Percentiles rank a stretch among this genome's conserved stretches.
Evolutionary conservation across 2,113 vertebrate species (phyloP).

Genomic region (Rhinopithecus roxellana): DNA sequence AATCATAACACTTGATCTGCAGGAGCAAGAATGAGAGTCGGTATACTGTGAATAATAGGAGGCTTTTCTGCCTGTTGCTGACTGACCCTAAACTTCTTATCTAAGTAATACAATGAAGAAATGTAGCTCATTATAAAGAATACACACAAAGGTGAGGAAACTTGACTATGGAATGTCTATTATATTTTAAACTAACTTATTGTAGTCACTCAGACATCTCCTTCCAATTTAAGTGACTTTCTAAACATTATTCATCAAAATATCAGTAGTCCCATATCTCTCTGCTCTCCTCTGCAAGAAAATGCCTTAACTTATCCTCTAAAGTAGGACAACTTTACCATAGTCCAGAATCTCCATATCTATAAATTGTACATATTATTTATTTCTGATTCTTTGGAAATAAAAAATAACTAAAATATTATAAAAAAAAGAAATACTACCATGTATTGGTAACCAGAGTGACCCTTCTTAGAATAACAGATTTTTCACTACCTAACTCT

Average conservation of each 20-base stretch:
- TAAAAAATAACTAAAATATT: background rate
- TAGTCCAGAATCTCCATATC: background rate
- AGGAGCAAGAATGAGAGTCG: constrained; percentile 16
- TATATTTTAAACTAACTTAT: background rate
- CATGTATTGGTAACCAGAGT: background rate
- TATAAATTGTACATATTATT: background rate
- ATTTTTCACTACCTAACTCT: background rate
- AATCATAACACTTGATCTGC: constrained; percentile 8
- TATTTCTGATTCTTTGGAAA: background rate
- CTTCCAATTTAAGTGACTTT: background rate
- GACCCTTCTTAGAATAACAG: background rate
- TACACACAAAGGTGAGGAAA: background rate
- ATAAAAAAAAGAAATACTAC: background rate
- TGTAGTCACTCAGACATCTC: background rate
- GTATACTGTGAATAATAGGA: constrained; percentile 51
- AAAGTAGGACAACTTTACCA: background rate
- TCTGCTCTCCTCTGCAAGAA: background rate
- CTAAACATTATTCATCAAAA: background rate
- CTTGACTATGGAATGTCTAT: background rate
- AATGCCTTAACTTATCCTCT: background rate
- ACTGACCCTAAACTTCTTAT: constrained; percentile 61
- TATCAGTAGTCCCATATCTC: background rate
- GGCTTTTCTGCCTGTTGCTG: background rate
- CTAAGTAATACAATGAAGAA: constrained; percentile 50
- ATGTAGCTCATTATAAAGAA: background rate